phyloP scores from a whole-genome alignment of 2,113 vertebrate species.

The Manacus vitellinus region DNA sequence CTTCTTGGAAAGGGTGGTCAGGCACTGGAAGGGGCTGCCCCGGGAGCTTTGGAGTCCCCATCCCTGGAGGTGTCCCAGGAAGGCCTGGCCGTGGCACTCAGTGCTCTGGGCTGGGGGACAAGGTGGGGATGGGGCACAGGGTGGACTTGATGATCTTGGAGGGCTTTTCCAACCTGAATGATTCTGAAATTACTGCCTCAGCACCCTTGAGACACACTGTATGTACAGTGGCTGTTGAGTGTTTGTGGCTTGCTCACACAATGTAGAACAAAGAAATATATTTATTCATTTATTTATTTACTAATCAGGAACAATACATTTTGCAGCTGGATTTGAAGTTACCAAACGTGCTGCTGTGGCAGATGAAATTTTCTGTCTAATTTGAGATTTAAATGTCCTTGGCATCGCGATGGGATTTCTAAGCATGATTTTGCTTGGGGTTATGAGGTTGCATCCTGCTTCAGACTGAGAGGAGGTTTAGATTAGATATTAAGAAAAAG shows the following conservation, averaged over 20 bases:
- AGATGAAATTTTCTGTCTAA: not conserved
- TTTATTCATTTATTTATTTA: not conserved
- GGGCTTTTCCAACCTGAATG: not conserved
- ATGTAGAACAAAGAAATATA: not conserved
- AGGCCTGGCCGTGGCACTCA: not conserved
- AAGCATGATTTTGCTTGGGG: not conserved
- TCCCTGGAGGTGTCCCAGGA: not conserved
- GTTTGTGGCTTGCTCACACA: not conserved
- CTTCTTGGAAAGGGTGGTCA: accelerated
- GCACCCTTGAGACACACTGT: not conserved
- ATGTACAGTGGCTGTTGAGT: not conserved
- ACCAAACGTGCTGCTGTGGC: not conserved
- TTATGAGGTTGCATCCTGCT: not conserved
- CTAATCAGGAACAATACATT: not conserved
- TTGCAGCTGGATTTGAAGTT: not conserved
- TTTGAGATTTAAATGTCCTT: not conserved
- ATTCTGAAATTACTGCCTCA: not conserved
- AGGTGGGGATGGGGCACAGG: accelerated
- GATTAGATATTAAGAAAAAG: not conserved
- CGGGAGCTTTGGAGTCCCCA: not conserved
- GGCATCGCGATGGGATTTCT: not conserved
- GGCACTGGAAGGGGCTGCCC: not conserved
- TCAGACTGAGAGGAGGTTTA: not conserved
- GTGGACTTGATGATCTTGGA: not conserved
- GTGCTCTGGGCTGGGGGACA: not conserved